Evolutionary conservation across 2,797 vertebrate species (phyloP), one percentile per base, ranked within the genome.

Genomic region (Alca torda): DNA sequence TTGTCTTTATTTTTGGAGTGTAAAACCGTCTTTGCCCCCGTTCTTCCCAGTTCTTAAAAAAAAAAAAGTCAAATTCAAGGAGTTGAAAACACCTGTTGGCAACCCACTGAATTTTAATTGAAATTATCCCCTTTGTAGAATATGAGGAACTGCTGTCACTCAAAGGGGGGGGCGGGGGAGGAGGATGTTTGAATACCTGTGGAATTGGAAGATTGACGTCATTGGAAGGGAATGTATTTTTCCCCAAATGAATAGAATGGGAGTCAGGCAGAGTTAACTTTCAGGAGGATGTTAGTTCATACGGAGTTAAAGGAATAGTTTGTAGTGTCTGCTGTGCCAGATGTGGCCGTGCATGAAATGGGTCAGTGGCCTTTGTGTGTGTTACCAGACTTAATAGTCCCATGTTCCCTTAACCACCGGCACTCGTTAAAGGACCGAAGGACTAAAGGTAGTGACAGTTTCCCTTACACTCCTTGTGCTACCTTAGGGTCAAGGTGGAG

Each of bases 1-100:
- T 97, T 53, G 95, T 95, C 94, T 97, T 97, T 97, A 91, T 96
- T 97, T 95, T 74, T 61, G 37, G 33, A 78, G 51, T 61, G 25
- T 65, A 84, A 91, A 86, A 43, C 80, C 0, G 0, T 85, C 61
- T 81, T 87, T 84, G 31, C 25, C 84, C 73, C 48, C 7, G 6
- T 73, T 91, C 93, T 97, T 91, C 91, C 84, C 73, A 43, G 85
- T 67, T 92, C 24, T 53, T 86, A 28, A 54, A 60, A 67, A 43
- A 45, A 16, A 39, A n/a, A 60, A 85, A 84, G 39, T 75, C 48
- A 53, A 50, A 69, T 85, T 65, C 35, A 74, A 37, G 70, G 63
- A 95, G 85, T 74, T 80, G 53, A 76, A 73, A 88, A 59, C 21
- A 28, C 16, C 31, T 76, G 28, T 59, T 77, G 68, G 68, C 26